phyloP scores from a whole-genome alignment of 2,113 vertebrate species.

The Haemorhous mexicanus region DNA sequence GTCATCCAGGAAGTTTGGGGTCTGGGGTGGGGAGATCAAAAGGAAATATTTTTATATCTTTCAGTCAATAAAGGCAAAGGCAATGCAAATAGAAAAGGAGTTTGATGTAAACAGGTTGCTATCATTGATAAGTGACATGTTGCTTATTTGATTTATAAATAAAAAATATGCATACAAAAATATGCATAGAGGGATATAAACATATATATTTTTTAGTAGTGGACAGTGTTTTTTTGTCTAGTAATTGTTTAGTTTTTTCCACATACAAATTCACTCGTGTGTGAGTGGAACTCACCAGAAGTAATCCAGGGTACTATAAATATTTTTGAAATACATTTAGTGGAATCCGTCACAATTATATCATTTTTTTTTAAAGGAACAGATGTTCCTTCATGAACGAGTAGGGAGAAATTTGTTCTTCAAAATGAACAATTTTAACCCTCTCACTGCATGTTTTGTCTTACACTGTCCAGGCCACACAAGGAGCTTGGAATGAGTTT shows the following conservation, averaged over 20 bases:
- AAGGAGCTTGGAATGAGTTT: no score
- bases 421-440: neutral
- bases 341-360: neutral
- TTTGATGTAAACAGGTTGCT: neutral
- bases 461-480: no score
- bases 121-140: neutral
- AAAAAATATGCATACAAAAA: neutral
- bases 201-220: neutral
- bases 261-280: accelerated
- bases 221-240: neutral
- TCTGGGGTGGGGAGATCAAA: neutral
- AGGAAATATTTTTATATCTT: neutral
- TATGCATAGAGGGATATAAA: neutral
- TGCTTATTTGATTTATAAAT: neutral
- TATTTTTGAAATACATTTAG: neutral
- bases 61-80: neutral
- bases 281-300: neutral
- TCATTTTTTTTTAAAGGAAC: neutral
- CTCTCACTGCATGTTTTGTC: neutral
- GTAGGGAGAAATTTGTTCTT: neutral
- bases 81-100: neutral
- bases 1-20: neutral
- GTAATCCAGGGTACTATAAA: neutral
- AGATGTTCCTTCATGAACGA: neutral
- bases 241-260: neutral